A percentile compares a stretch with the other conserved stretches of the same genome.
phyloP scores from a whole-genome alignment of 1,140 invertebrate genomes.

The Ylistrum balloti region DNA sequence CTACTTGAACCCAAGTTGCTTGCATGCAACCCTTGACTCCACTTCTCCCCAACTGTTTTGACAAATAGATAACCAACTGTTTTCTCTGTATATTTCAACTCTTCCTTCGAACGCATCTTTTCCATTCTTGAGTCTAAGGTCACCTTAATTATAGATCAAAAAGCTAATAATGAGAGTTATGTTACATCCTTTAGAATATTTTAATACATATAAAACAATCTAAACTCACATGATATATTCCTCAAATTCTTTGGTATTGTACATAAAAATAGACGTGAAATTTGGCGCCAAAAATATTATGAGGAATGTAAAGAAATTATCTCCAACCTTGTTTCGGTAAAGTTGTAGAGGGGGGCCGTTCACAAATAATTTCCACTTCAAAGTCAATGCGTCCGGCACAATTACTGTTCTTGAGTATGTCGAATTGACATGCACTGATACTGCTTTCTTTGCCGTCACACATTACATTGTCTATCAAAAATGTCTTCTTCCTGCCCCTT shows the following conservation, averaged over 20 bases:
- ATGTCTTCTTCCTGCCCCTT: not conserved
- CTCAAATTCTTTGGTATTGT: too few relatives aligned
- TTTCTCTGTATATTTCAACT: not conserved
- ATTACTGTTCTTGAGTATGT: not conserved
- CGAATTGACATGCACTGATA: not conserved
- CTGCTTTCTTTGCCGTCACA: not conserved
- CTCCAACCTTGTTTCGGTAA: not conserved
- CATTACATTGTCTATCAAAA: not conserved
- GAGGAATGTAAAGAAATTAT: too few relatives aligned
- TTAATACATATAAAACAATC: too few relatives aligned
- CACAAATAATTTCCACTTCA: not conserved
- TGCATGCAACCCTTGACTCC: not conserved
- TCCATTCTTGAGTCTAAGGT: not conserved
- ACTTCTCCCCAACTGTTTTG: not conserved
- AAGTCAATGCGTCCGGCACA: not conserved
- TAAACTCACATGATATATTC: too few relatives aligned
- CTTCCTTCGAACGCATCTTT: constrained; percentile 6
- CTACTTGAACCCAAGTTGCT: constrained; percentile 5
- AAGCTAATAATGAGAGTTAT: not conserved
- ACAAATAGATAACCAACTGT: not conserved
- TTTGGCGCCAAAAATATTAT: too few relatives aligned
- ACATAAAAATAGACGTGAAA: too few relatives aligned
- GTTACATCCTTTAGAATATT: not conserved
- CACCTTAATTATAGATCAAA: not conserved
- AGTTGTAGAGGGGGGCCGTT: not conserved